Percentiles rank a stretch among this genome's conserved stretches.
These are phyloP conservation scores for Perca schrenkii DNA, from an alignment of 2,113 vertebrate species.

Conservation along the genomic window DNA sequence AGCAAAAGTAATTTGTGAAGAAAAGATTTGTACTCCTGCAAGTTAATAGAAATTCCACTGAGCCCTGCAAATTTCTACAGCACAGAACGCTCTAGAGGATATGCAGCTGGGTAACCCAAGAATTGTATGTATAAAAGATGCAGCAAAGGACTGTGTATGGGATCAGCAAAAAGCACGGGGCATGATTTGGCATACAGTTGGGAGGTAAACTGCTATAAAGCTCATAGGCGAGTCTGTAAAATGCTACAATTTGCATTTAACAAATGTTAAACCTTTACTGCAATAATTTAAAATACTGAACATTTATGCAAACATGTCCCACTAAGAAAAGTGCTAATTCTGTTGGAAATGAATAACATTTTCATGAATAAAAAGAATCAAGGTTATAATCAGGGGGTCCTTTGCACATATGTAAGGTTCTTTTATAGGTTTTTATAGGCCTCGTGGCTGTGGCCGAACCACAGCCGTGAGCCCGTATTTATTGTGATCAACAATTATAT, in stretches of 20 bases:
- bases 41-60: constrained; percentile 75
- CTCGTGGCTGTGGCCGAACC: too few species aligned
- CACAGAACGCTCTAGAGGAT: constrained; percentile 62
- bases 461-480: too few species aligned
- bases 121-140: constrained; percentile 72
- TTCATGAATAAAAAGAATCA: too few species aligned
- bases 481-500: too few species aligned
- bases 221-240: constrained; percentile 22
- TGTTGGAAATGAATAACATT: too few species aligned
- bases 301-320: not conserved
- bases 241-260: constrained; percentile 26
- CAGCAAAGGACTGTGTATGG: constrained; percentile 58
- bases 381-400: too few species aligned
- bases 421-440: too few species aligned
- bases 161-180: constrained; percentile 72
- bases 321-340: too few species aligned
- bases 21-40: constrained; percentile 75
- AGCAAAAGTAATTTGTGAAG: constrained; percentile 73
- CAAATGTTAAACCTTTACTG: constrained; percentile 1
- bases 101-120: constrained; percentile 67
- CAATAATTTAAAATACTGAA: constrained; percentile 24
- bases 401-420: too few species aligned
- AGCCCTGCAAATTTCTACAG: constrained; percentile 69
- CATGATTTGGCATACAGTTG: constrained; percentile 68
- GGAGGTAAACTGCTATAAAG: constrained; percentile 20